phyloP scores from a whole-genome alignment of 2,888 invertebrate genomes.

The Thera obeliscata region DNA sequence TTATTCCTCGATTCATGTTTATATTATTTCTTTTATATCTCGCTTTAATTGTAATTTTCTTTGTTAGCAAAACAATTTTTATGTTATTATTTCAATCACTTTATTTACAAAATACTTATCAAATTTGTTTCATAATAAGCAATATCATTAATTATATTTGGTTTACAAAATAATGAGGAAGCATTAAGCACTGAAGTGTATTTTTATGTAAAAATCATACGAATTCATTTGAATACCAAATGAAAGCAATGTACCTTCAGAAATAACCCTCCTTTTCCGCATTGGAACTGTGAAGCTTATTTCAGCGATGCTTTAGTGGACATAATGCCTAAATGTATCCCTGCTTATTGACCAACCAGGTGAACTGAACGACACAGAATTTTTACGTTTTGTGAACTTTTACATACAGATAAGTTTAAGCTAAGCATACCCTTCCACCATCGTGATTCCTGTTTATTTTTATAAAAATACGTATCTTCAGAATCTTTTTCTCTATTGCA shows the following conservation, averaged over 20 bases:
- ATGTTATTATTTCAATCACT: too few species aligned
- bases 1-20: too few species aligned
- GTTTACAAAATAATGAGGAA: neutral
- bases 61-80: too few species aligned
- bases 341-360: slow-evolving; percentile 14
- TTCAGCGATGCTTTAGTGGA: neutral
- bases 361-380: neutral
- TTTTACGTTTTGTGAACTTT: too few species aligned
- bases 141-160: neutral
- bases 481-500: too few species aligned
- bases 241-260: neutral
- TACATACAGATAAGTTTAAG: too few species aligned
- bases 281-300: neutral
- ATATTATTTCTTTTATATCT: too few species aligned
- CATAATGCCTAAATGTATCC: neutral
- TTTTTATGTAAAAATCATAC: slow-evolving; percentile 1
- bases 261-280: neutral
- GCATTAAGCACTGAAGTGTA: neutral
- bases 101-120: too few species aligned
- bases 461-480: too few species aligned
- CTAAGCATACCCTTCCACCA: too few species aligned
- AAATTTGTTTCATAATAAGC: neutral
- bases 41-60: too few species aligned
- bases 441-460: too few species aligned
- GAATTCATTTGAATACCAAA: slow-evolving; percentile 1